Percentiles rank a stretch among this genome's conserved stretches.
phyloP scores from a whole-genome alignment of 2,113 vertebrate genomes.

The Crypturellus undulatus region DNA sequence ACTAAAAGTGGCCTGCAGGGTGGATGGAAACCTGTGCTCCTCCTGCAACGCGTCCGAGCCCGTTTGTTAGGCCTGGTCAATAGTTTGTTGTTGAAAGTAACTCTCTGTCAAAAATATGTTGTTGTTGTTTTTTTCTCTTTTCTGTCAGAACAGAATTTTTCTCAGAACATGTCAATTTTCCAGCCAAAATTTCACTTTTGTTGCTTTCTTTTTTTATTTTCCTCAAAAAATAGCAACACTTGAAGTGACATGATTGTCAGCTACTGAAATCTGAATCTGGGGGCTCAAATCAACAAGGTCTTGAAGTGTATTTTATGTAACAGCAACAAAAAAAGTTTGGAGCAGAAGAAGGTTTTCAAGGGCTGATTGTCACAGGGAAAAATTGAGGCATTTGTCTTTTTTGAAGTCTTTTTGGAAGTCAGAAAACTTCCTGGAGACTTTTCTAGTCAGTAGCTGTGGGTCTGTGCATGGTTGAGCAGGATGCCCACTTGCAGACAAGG shows the following conservation, averaged over 20 bases:
- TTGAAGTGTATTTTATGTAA: constrained; percentile 26
- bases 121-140: neutral
- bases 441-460: neutral
- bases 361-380: neutral
- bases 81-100: constrained; percentile 57
- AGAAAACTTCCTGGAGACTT: neutral
- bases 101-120: neutral
- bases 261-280: constrained; percentile 8
- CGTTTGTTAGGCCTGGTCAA: constrained; percentile 60
- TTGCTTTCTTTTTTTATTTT: neutral
- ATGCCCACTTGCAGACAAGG: neutral
- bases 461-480: neutral
- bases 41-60: neutral
- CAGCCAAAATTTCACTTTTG: constrained; percentile 33
- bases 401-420: neutral
- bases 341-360: constrained; percentile 19
- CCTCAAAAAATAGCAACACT: neutral
- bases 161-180: constrained; percentile 17
- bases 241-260: constrained; percentile 31
- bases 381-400: neutral
- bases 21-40: neutral
- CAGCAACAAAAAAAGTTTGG: neutral
- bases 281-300: constrained; percentile 16
- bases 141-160: constrained; percentile 16
- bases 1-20: rapidly evolving